Evolutionary conservation across 2,797 vertebrate species (phyloP), one percentile per base, ranked within the genome.

Genomic region (Ambastaia sidthimunki): DNA sequence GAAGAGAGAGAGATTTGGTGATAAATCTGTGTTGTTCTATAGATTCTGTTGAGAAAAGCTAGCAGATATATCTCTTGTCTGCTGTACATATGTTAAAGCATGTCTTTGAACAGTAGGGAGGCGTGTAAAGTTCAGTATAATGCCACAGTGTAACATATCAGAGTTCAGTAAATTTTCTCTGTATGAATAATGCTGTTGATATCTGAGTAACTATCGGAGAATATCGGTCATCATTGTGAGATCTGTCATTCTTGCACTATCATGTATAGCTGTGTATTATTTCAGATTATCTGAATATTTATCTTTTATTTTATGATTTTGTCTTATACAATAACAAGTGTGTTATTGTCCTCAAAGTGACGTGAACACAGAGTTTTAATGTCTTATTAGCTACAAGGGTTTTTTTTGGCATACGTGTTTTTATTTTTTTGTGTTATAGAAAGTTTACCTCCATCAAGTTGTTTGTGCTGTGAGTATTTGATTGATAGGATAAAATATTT

Each of bases 251-350:
- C 13, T 44, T 65, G n/a, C 28, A 47, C 71, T 54, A 18, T 71
- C 31, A 13, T 16, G 13, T 63, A n/a, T 1, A 41, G n/a, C 10
- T 13, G 37, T 63, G 31, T 48, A 19, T 11, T 25, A 21, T 57
- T 57, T 57, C 7, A 60, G 59, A 60, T 71, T 50, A 7, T n/a
- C 12, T 13, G n/a, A 11, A 44, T 59, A 7, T 75, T 76, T 76
- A n/a, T 48, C 76, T 63, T 85, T 84, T 76, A 84, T 82, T 75
- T 4, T 28, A 28, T 28, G 28, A 60, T 25, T 62, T 48, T 23
- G 50, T 65, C 18, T 75, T 54, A 16, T 19, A 3, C n/a, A 11
- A 31, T n/a, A n/a, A n/a, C n/a, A n/a, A n/a, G n/a, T n/a, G n/a
- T n/a, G n/a, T n/a, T n/a, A n/a, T n/a, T n/a, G n/a, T n/a, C n/a